A percentile compares a stretch with the other conserved stretches of the same genome.
Conservation (phyloP, 2,113 vertebrate genomes). For the Cephalopholis sonnerati region DNA sequence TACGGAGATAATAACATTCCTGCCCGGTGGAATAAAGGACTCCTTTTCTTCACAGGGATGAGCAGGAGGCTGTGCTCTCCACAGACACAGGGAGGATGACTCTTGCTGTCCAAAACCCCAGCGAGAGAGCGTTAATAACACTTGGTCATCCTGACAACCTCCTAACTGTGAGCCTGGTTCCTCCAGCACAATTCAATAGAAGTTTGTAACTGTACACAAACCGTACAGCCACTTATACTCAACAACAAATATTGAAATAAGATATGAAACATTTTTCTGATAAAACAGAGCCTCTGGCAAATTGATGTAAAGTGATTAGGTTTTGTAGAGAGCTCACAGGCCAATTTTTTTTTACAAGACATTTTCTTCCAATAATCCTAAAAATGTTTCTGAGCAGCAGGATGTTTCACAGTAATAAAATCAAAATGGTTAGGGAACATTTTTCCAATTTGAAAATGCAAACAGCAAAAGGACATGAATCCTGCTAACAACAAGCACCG, state of each 20-base stretch:
- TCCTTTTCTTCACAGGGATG: conserved; percentile 28
- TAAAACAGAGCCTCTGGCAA: conserved; percentile 6
- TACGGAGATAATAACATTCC: conserved; percentile 64
- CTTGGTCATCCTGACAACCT: conserved; percentile 18
- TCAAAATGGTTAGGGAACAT: not conserved
- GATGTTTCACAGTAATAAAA: not conserved
- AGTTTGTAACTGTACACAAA: conserved; percentile 1
- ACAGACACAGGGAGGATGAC: conserved; percentile 28
- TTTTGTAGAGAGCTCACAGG: not conserved
- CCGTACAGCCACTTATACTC: not conserved
- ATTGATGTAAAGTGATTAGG: not conserved
- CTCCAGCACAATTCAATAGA: not conserved
- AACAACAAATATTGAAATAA: conserved; percentile 37
- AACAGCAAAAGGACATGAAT: not conserved
- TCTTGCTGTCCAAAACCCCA: not conserved
- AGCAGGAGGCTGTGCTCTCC: conserved; percentile 2
- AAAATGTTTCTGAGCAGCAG: not conserved
- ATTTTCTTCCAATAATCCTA: not conserved
- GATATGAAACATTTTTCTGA: conserved; percentile 20
- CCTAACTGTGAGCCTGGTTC: conserved; percentile 1
- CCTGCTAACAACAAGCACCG: not conserved
- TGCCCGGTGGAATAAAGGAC: conserved; percentile 52
- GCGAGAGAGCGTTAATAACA: conserved; percentile 27
- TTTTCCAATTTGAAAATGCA: not conserved
- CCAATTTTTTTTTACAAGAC: not conserved